Evolutionary conservation across 2,888 invertebrate species (phyloP).

Genomic region (Caenorhabditis sp.): DNA sequence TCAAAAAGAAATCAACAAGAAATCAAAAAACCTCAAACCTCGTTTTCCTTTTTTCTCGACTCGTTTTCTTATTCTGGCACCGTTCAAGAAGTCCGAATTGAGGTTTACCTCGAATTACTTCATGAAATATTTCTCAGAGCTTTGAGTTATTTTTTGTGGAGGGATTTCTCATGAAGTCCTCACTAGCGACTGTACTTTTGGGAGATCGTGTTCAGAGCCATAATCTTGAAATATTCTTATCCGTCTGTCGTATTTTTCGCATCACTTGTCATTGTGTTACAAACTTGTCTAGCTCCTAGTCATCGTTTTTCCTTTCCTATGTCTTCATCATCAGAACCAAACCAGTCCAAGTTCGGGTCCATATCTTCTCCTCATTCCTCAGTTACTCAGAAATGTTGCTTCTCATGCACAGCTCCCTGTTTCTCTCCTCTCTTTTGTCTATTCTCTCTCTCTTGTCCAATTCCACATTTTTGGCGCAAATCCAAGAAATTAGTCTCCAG

Average conservation of each 20-base stretch:
- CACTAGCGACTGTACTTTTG: too few species aligned
- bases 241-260: constrained; percentile 31
- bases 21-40: too few species aligned
- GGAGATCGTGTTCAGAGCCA: too few species aligned
- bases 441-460: constrained; percentile 44
- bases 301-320: constrained; percentile 1
- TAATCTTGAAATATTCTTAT: neutral
- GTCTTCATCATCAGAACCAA: constrained; percentile 16
- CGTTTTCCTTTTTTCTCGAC: neutral
- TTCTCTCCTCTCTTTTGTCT: constrained; percentile 16
- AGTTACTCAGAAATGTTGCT: constrained; percentile 57
- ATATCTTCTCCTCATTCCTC: constrained; percentile 12
- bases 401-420: constrained; percentile 11
- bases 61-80: neutral
- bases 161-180: neutral
- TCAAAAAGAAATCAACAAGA: too few species aligned
- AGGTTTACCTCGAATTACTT: neutral
- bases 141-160: neutral
- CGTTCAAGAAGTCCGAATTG: constrained; percentile 1
- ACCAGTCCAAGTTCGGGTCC: constrained; percentile 28
- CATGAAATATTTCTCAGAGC: constrained; percentile 28
- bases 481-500: constrained; percentile 66
- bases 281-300: constrained; percentile 24
- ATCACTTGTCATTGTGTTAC: constrained; percentile 54
- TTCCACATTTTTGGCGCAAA: constrained; percentile 60